Evolutionary conservation across 2,113 vertebrate species (phyloP), one percentile per base, ranked within the genome.

Genomic region (Anarhynchus alexandrinus): DNA sequence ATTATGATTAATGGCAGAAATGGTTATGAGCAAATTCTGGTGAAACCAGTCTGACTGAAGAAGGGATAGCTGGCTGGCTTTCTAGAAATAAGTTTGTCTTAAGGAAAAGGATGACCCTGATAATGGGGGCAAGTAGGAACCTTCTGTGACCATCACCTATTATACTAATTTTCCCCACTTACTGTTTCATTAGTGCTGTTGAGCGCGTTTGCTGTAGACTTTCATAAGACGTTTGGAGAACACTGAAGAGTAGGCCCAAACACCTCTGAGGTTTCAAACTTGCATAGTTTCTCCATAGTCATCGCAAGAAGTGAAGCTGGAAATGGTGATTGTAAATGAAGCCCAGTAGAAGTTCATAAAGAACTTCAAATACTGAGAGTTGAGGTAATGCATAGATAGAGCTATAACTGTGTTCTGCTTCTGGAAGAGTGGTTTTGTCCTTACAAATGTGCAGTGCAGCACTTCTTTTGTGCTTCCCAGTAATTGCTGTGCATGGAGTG

Each of bases 381-480:
- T 80, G 17, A 70, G 32, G 7, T 69, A 34, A 13, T 22, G 22
- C 0, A 9, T 20, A 7, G 55, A 6, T 10, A 36, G 23, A 59
- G 3, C 51, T 79, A 0, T 42, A 69, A 27, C 34, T 25, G 0
- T 38, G 5, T 40, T 91, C 34, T 72, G 27, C 21, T 82, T 61
- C 27, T 74, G 67, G 78, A 76, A 57, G 36, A 67, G 18, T 7
- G 6, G 3, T 66, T 27, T 59, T 85, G 66, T 77, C n/a, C 36
- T 73, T 38, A 18, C 0, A 11, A 7, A 27, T 51, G 16, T 29
- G n/a, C 23, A 7, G 38, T 34, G 29, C 25, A 34, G 51, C n/a
- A 38, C n/a, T 49, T 54, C 1, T 6, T 0, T 47, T 0, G 0
- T 3, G 2, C 57, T 88, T 74, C 27, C 23, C 58, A 86, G 71